Base-by-base conservation (phyloP, 2,113 vertebrate species). In the Calonectris borealis region DNA sequence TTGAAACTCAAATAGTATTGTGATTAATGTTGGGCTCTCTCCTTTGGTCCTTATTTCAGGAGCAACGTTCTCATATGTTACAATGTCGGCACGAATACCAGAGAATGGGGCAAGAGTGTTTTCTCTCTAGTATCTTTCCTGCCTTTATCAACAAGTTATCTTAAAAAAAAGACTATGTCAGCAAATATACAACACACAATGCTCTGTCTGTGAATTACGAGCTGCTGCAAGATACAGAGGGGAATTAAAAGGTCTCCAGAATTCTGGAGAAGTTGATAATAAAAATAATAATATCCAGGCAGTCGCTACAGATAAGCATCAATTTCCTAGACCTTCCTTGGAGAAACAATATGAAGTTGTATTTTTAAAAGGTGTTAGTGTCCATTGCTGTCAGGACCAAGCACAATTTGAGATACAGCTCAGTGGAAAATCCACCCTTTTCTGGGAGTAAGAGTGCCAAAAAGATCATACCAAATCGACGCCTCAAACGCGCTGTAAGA, bases 211-310 rank as follows among this genome's bases (percentile, higher is more conserved):
- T 88, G 83, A 94, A 88, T 86, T 94, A 94, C 1, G 7, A 82
- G 70, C 65, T 94, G 69, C 65, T 91, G 51, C 34, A 76, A 82
- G 44, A 95, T 68, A 86, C 73, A 89, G 44, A 76, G 36, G 75
- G 85, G 92, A 96, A 96, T 96, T 93, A 94, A 91, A 95, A 94
- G 89, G 77, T 87, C 84, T 95, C 70, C 73, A 89, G 81, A 95
- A 94, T 94, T 61, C 81, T 48, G 38, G 73, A 96, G 65, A 91
- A 84, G 61, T 82, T 60, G 38, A n/a, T 78, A 88, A 90, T 92
- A 93, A 96, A 92, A 97, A 88, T 82, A 95, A 80, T 81, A 94
- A 73, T 58, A 94, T 71, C 85, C 62, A 65, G 68, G 42, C 58
- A 90, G 83, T 78, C 11, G 0, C 64, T 88, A 83, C 68, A 75